Percentiles rank a stretch among this genome's conserved stretches.
phyloP scores from a whole-genome alignment of 2,888 invertebrate species.

The Aporophyla lueneburgensis region DNA sequence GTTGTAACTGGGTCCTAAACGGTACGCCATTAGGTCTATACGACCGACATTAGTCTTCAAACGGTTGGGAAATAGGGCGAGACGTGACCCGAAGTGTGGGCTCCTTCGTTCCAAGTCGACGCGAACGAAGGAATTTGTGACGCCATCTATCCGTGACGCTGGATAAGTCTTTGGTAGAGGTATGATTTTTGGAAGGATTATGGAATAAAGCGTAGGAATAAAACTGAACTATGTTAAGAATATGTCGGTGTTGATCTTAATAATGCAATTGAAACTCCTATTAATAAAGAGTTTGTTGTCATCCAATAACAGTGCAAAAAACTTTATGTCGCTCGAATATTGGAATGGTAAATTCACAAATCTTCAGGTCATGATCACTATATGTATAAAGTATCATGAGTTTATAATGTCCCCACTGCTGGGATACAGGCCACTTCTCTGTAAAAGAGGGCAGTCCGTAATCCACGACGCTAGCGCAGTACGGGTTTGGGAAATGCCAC shows the following conservation, averaged over 20 bases:
- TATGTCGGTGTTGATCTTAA: neutral
- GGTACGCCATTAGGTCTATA: conserved; percentile 73
- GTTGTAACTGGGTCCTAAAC: conserved; percentile 73
- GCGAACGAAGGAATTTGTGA: conserved; percentile 44
- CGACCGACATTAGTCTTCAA: conserved; percentile 73
- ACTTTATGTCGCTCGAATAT: neutral
- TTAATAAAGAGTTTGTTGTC: neutral
- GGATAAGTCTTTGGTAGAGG: conserved; percentile 26
- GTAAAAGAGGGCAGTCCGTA: no score
- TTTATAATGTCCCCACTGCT: no score
- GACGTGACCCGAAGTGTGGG: conserved; percentile 66
- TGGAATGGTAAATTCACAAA: neutral
- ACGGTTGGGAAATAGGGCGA: conserved; percentile 68
- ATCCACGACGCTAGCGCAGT: no score
- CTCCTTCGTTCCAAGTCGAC: conserved; percentile 7
- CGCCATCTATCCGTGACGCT: conserved; percentile 30
- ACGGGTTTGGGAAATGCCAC: no score
- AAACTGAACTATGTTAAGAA: neutral
- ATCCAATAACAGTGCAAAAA: neutral
- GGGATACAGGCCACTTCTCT: no score
- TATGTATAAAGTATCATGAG: no score
- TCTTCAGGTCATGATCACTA: neutral
- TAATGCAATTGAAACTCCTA: neutral
- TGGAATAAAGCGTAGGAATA: neutral
- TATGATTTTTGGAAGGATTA: conserved; percentile 1